These are phyloP conservation scores for Belonocnema kinseyi DNA, from an alignment of 1,140 invertebrate genomes.

Conservation along the genomic window DNA sequence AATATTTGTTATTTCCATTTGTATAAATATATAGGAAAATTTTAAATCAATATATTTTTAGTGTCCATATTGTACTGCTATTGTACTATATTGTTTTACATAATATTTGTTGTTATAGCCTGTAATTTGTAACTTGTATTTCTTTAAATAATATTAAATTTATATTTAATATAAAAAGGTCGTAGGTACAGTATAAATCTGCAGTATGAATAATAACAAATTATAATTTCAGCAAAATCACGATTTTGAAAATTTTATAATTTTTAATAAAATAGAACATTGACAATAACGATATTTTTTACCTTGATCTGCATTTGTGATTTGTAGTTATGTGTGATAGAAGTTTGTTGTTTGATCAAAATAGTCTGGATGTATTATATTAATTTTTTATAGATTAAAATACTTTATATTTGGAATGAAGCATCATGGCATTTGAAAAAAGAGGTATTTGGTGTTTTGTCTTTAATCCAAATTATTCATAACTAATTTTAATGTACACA, in stretches of 20 bases:
- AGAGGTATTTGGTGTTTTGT: conserved; percentile 46
- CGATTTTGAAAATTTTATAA: conserved; percentile 33
- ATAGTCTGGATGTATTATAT: conserved; percentile 51
- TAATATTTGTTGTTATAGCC: conserved; percentile 37
- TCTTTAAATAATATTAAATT: too few relatives aligned
- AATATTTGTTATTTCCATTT: too few relatives aligned
- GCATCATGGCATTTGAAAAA: conserved; percentile 58
- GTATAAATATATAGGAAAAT: too few relatives aligned
- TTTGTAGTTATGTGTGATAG: neutral
- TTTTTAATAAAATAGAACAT: too few relatives aligned
- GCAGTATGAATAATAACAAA: too few relatives aligned
- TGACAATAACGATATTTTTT: too few relatives aligned
- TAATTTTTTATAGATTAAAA: conserved; percentile 38
- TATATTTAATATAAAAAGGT: too few relatives aligned
- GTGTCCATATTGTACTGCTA: too few relatives aligned
- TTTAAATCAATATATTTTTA: too few relatives aligned
- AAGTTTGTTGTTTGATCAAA: conserved; percentile 42
- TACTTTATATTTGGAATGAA: conserved; percentile 65
- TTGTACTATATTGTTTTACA: conserved; percentile 25
- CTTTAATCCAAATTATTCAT: conserved; percentile 39
- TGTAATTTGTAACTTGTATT: conserved; percentile 16
- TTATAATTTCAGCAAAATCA: too few relatives aligned
- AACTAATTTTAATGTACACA: neutral
- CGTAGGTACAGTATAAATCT: too few relatives aligned
- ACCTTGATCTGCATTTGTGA: too few relatives aligned